phyloP scores from a whole-genome alignment of 2,888 invertebrate genomes.

The Plebejus anna region DNA sequence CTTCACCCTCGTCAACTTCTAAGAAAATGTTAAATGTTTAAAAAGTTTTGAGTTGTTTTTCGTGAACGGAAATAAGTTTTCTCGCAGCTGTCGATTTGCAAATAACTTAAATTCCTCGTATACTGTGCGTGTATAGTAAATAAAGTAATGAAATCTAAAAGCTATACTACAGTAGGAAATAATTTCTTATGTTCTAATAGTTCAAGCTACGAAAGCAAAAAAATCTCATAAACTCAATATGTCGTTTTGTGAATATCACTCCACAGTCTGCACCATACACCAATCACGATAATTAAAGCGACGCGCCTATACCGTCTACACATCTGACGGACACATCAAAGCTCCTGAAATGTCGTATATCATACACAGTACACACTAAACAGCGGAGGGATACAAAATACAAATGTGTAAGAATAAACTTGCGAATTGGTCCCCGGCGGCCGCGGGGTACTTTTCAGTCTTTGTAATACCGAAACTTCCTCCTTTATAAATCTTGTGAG shows the following conservation, averaged over 20 bases:
- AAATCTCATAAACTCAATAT: background rate
- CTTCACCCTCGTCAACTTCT: constrained; percentile 15
- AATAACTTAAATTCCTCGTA: background rate
- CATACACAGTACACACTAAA: constrained; percentile 4
- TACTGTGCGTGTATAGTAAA: background rate
- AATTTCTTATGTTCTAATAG: no score
- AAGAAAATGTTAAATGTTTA: constrained; percentile 3
- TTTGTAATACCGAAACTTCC: constrained; percentile 37
- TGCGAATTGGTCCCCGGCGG: constrained; percentile 52
- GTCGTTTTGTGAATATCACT: background rate
- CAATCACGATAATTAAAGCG: constrained; percentile 20
- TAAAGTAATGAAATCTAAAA: background rate
- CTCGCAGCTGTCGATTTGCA: background rate
- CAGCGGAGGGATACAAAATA: constrained; percentile 29
- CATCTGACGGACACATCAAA: background rate
- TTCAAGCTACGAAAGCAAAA: no score
- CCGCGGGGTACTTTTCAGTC: constrained; percentile 38
- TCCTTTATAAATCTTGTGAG: constrained; percentile 41
- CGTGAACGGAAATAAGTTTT: background rate
- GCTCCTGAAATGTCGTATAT: background rate
- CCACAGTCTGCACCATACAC: background rate
- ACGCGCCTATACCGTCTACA: background rate
- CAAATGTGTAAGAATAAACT: constrained; percentile 54
- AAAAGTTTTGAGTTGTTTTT: background rate
- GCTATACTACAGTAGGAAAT: background rate